Conservation (phyloP, 2,888 invertebrate species). For the Drosophila testacea region DNA sequence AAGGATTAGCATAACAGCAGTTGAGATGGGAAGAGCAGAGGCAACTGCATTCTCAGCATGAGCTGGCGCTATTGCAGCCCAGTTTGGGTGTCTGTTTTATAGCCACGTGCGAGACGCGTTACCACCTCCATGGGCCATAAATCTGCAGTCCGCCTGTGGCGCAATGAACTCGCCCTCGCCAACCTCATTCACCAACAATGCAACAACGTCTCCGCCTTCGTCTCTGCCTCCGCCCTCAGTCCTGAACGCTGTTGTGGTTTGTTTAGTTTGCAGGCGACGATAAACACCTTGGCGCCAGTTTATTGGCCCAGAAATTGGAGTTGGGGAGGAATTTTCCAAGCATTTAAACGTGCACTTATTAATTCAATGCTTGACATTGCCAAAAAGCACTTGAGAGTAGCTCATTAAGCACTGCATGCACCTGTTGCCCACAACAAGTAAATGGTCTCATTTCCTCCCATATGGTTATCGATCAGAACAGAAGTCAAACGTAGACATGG, state of each 20-base stretch:
- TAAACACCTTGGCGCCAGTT: conserved; percentile 76
- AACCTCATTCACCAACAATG: conserved; percentile 23
- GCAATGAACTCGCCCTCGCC: conserved; percentile 66
- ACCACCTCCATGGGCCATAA: conserved; percentile 83
- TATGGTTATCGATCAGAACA: background rate
- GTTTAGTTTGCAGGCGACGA: conserved; percentile 75
- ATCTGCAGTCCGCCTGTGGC: conserved; percentile 79
- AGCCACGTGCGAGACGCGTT: conserved; percentile 57
- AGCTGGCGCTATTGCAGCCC: conserved; percentile 70
- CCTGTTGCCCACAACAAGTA: conserved; percentile 31
- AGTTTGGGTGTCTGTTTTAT: conserved; percentile 73
- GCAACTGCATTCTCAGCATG: conserved; percentile 54
- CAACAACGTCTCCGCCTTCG: conserved; percentile 24
- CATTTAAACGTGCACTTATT: conserved; percentile 28
- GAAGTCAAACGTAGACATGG: conserved; percentile 10
- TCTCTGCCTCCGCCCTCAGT: background rate
- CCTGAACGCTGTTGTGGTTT: conserved; percentile 46
- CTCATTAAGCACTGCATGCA: conserved; percentile 29
- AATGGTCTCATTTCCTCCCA: background rate
- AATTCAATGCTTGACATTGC: conserved; percentile 46
- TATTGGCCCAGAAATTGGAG: background rate
- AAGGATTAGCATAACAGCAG: conserved; percentile 3
- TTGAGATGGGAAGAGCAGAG: background rate
- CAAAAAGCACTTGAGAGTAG: conserved; percentile 42
- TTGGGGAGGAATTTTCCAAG: conserved; percentile 4